Conservation (phyloP, 2,888 invertebrate species). For the Limnephilus lunatus region DNA sequence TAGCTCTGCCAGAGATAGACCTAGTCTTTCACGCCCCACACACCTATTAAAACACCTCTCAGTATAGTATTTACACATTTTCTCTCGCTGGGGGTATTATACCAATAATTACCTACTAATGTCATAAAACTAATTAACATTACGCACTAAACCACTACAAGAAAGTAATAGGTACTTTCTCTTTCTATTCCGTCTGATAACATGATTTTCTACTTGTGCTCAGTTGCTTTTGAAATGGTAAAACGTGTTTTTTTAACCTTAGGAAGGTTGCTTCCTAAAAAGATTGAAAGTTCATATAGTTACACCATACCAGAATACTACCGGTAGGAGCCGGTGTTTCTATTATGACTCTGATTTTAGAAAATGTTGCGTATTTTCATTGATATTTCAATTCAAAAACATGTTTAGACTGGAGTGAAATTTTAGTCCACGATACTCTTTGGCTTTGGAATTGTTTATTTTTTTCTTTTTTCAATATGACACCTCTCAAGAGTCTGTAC, state of each 20-base stretch:
- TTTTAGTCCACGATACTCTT: not conserved
- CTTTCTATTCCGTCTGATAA: not conserved
- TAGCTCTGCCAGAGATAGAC: not conserved
- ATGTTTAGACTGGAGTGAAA: not conserved
- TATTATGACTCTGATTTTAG: not conserved
- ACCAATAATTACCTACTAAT: not conserved
- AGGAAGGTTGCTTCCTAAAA: not conserved
- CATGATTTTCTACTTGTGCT: not conserved
- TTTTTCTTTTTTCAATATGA: too few relatives aligned
- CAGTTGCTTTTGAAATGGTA: not conserved
- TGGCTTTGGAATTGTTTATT: too few relatives aligned
- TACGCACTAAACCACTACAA: not conserved
- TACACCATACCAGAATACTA: not conserved
- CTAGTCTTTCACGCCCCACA: not conserved
- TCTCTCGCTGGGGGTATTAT: not conserved
- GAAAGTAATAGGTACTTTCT: constrained; percentile 21
- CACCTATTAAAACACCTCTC: not conserved
- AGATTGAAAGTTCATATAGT: not conserved
- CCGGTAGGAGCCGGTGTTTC: not conserved
- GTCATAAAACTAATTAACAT: not conserved
- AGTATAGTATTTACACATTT: not conserved
- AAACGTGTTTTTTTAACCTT: not conserved
- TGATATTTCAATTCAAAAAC: not conserved
- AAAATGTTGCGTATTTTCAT: not conserved
- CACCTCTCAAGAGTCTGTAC: too few relatives aligned